phyloP scores from a whole-genome alignment of 2,797 vertebrate genomes.

The Tympanoctomys barrerae region DNA sequence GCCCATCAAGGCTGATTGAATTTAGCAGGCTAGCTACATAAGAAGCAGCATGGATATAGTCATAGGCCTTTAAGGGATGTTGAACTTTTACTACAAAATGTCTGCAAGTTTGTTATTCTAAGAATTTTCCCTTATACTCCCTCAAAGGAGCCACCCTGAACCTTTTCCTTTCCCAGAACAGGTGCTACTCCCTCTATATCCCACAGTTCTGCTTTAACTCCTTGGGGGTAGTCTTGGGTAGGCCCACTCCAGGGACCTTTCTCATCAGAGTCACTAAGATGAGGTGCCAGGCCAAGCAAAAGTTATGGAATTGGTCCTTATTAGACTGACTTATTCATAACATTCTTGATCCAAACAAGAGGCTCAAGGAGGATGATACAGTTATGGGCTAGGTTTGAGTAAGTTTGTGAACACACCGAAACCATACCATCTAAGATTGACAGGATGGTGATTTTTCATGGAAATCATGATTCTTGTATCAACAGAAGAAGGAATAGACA shows the following conservation, averaged over 20 bases:
- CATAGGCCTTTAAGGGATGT: too few relatives aligned
- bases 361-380: too few relatives aligned
- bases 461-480: not conserved
- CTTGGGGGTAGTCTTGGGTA: not conserved
- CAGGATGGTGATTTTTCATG: not conserved
- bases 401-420: not conserved
- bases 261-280: not conserved
- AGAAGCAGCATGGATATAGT: too few relatives aligned
- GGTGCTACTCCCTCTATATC: not conserved
- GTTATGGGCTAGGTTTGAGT: not conserved
- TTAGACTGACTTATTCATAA: not conserved
- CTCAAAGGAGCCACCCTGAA: not conserved
- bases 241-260: not conserved
- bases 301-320: not conserved
- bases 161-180: not conserved
- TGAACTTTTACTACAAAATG: too few relatives aligned
- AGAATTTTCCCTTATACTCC: not conserved
- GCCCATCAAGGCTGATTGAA: too few relatives aligned
- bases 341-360: not conserved
- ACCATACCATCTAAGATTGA: not conserved
- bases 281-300: not conserved
- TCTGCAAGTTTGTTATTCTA: too few relatives aligned
- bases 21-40: too few relatives aligned
- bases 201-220: not conserved
- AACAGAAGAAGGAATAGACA: not conserved